Evolutionary conservation across 2,113 vertebrate genomes (phyloP), one percentile per base, ranked within the genome.

Genomic region (Neolamprologus modestus): DNA sequence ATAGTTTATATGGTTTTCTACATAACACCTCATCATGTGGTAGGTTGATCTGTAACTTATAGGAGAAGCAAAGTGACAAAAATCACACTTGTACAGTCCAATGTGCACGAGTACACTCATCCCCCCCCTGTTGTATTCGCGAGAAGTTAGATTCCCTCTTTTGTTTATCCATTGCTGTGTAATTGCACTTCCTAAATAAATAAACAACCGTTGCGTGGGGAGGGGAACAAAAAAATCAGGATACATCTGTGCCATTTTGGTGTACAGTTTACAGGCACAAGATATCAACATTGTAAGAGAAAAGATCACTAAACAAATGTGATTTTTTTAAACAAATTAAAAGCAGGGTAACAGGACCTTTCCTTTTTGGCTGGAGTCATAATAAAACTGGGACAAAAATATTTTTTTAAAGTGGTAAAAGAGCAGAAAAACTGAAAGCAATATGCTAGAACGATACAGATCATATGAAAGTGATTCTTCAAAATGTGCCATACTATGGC

Each of bases 101-200:
- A n/a, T 63, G 83, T 81, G 52, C 12, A 61, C 8, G 0, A 50
- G 14, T 26, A 63, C 12, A 57, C 9, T 33, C 17, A 16, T 55
- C 24, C 55, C 31, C 59, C 55, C 31, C 59, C 12, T 0, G 17
- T 53, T 76, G 33, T 47, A 11, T 28, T 82, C 4, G 5, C 31
- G 6, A 83, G 11, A 42, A 26, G 50, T 61, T 50, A 81, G 4
- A 79, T 55, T 82, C n/a, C 52, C n/a, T 50, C 16, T 37, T 37
- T 47, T 91, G 90, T 89, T 89, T 91, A 84, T 80, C 55, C 83
- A 66, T 42, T 68, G 19, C 50, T 83, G 82, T 57, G 9, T 92
- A 91, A 92, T 45, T 86, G 84, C 57, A 78, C 85, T 84, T 93
- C 87, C 86, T 73, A 21, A 53, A 78, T n/a, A 83, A 84, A 91